Evolutionary conservation across 2,888 invertebrate species (phyloP), one percentile per base, ranked within the genome.

Genomic region (Leucophenga maculata): DNA sequence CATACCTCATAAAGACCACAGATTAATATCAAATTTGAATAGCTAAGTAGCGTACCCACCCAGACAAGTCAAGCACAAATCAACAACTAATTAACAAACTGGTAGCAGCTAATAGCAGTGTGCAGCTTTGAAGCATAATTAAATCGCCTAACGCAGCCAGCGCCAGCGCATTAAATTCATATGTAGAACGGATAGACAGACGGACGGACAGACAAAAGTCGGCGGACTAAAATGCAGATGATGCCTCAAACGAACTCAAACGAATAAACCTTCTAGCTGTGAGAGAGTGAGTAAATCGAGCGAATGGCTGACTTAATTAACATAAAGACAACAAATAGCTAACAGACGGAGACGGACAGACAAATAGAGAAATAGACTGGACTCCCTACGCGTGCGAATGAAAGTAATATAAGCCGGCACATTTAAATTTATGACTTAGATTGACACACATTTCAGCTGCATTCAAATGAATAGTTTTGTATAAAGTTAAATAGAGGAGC

Each of bases 381-480:
- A 39, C 39, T 39, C 39, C 18, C 18, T 20, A 52, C 16, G 18
- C 52, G 20, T 20, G 32, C 18, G 50, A 50, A n/a, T 50, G 50
- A 50, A 11, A 22, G 62, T 64, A 64, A 64, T 64, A 64, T 64
- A 64, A 64, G 62, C 9, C 46, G 14, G 48, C 50, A 18, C 44
- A 32, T 64, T 64, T 22, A 69, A 72, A 65, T 75, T 74, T 70
- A 78, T 71, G 72, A 75, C 67, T 57, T 57, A 72, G 68, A 76
- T 74, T 82, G 79, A 79, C 79, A 80, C 74, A 82, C 82, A 82
- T 79, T 77, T 79, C 72, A 67, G 62, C 57, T 31, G 54, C 20
- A 55, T 39, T 39, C 20, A 52, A 20, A 50, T 57, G 46, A 16
- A 18, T n/a, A 54, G 31, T 39, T 32, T 54, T 14, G 26, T 13